Evolutionary conservation across 1,140 invertebrate species (phyloP).

Genomic region (Gryon sp.): DNA sequence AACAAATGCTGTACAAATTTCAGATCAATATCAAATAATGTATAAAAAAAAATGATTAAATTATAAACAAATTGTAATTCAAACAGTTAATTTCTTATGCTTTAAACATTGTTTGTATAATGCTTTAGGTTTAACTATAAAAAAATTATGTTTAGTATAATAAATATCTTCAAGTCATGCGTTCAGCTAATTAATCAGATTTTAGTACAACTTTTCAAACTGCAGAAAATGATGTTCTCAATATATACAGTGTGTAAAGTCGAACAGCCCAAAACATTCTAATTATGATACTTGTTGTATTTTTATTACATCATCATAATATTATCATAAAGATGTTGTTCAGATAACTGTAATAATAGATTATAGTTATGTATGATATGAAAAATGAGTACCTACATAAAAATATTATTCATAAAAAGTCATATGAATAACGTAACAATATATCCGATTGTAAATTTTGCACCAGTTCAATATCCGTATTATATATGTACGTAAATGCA

Average conservation of each 20-base stretch:
- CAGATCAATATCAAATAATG: conserved; percentile 27
- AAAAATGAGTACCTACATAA: conserved; percentile 63
- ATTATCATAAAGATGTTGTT: conserved; percentile 53
- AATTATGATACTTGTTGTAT: conserved; percentile 62
- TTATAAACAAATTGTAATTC: conserved; percentile 15
- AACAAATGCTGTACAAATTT: conserved; percentile 38
- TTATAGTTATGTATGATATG: conserved; percentile 56
- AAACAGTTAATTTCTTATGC: conserved; percentile 9
- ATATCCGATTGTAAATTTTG: conserved; percentile 33
- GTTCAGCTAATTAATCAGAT: no score
- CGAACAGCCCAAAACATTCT: conserved; percentile 67
- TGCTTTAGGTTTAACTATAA: no score
- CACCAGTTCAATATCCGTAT: conserved; percentile 23
- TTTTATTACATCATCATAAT: neutral
- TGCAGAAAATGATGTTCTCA: conserved; percentile 4
- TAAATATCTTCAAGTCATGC: no score
- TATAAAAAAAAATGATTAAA: conserved; percentile 28
- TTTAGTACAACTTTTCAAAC: conserved; percentile 15
- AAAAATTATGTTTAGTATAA: no score
- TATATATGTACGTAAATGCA: conserved; percentile 10
- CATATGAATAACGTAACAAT: conserved; percentile 47
- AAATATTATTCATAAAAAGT: conserved; percentile 46
- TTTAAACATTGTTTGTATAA: conserved; percentile 13
- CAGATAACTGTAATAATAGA: conserved; percentile 40
- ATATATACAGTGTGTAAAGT: conserved; percentile 8